Evolutionary conservation across 1,140 invertebrate genomes (phyloP), one percentile per base, ranked within the genome.

Genomic region (Subanguina moxae): DNA sequence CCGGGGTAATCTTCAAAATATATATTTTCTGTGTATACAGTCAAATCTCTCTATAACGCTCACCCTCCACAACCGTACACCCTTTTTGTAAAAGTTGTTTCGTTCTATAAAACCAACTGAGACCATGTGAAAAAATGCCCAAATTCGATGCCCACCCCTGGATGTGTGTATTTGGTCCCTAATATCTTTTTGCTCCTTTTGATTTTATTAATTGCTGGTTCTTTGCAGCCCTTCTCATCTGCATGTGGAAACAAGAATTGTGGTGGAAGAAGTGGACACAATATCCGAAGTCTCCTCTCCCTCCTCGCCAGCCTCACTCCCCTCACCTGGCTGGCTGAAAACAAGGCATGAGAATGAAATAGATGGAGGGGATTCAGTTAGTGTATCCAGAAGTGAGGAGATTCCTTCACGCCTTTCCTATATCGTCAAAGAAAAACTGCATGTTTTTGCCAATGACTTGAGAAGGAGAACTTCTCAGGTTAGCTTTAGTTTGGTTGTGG

Each of bases 371-470:
- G 32, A 38, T 11, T 21, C n/a, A 21, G n/a, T 25, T 8, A 19
- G n/a, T 52, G n/a, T 28, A 25, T 61, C 28, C n/a, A 19, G 58
- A 21, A 43, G 38, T 19, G 58, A 61, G 38, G 58, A 61, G 13
- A 43, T 61, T 3, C 58, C 27, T 21, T 61, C 58, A 21, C 58
- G 38, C 3, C 58, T 61, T 3, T 61, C 58, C 38, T 61, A 32
- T 61, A 61, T 61, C 21, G 58, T 61, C 38, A 61, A 58, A 23
- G 58, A 25, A 43, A 13, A 43, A 32, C 38, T 61, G 58, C 58
- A 61, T 32, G 70, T 68, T 45, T 76, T 79, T 56, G 80, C 77
- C 15, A 66, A 71, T 56, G 71, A 82, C 59, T 59, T 78, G 27
- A 38, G 73, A 61, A 27, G 74, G 23, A 58, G 75, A 56, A 77